These are phyloP conservation scores for Sinella curviseta DNA, from an alignment of 1,140 invertebrate genomes.

Conservation along the genomic window DNA sequence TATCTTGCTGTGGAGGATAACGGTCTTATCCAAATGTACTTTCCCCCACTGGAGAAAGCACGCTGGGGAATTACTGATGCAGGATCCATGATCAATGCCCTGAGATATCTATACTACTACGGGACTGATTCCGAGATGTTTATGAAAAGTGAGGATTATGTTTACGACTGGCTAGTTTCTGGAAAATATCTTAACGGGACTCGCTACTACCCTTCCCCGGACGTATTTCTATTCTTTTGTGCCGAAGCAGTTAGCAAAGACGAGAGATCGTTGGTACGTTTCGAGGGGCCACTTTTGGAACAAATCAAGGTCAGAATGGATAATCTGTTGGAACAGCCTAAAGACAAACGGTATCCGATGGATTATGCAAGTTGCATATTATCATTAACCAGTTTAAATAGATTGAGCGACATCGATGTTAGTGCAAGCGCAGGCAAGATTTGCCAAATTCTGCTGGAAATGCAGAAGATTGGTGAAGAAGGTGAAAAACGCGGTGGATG, in stretches of 20 bases:
- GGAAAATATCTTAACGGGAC: neutral
- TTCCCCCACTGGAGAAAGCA: neutral
- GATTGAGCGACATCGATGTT: too few relatives aligned
- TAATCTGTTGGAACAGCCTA: too few relatives aligned
- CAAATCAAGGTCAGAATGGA: neutral
- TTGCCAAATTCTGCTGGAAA: neutral
- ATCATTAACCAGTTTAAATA: slow-evolving; percentile 17
- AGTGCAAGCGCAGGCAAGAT: neutral
- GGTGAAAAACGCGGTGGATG: slow-evolving; percentile 5
- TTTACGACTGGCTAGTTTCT: slow-evolving; percentile 21
- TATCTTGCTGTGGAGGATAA: neutral
- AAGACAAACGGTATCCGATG: neutral
- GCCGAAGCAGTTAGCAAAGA: neutral
- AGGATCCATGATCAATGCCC: neutral
- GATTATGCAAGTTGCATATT: slow-evolving; percentile 28
- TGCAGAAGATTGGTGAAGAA: neutral
- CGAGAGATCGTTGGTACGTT: slow-evolving; percentile 8
- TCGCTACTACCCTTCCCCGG: slow-evolving; percentile 27
- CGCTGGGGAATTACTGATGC: slow-evolving; percentile 2
- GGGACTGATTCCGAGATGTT: neutral
- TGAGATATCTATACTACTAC: slow-evolving; percentile 25
- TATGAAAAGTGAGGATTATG: slow-evolving; percentile 17
- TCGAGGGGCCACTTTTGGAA: slow-evolving; percentile 16
- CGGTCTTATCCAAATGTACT: slow-evolving; percentile 25
- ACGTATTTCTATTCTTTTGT: slow-evolving; percentile 29